These are phyloP conservation scores for Prunella fulvescens DNA, from an alignment of 2,113 vertebrate species.

Conservation along the genomic window DNA sequence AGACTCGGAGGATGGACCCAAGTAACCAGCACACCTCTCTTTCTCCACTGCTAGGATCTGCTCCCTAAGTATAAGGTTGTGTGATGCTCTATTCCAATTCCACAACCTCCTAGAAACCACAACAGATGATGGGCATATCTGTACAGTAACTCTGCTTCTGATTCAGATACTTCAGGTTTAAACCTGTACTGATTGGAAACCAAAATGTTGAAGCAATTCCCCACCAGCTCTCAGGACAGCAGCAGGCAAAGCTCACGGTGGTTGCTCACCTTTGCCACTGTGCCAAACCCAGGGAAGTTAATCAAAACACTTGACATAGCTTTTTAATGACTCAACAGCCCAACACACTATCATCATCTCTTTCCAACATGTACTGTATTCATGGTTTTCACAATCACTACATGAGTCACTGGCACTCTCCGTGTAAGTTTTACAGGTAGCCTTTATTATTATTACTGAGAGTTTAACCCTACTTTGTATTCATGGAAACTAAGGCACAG, in stretches of 20 bases:
- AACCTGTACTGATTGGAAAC: not conserved
- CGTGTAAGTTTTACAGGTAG: not conserved
- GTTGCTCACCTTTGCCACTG: not conserved
- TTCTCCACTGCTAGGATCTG: not conserved
- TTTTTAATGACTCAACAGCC: constrained; percentile 28
- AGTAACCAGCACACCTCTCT: not conserved
- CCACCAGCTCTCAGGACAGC: not conserved
- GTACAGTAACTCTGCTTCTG: fast-evolving
- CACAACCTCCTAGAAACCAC: not conserved
- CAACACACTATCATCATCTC: not conserved
- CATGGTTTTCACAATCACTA: constrained; percentile 23
- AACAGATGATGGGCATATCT: not conserved
- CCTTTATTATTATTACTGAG: not conserved
- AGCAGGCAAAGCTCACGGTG: not conserved
- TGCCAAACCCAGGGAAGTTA: not conserved
- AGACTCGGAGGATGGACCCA: not conserved
- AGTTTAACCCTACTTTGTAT: not conserved
- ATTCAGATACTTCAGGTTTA: not conserved
- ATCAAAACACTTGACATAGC: constrained; percentile 1
- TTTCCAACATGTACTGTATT: not conserved
- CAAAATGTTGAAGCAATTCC: not conserved
- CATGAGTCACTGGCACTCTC: not conserved
- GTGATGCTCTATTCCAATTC: not conserved
- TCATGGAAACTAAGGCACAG: not conserved
- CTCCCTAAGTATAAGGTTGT: fast-evolving